Evolutionary conservation across 2,888 invertebrate genomes (phyloP).

Genomic region (Microplitis deprimator): DNA sequence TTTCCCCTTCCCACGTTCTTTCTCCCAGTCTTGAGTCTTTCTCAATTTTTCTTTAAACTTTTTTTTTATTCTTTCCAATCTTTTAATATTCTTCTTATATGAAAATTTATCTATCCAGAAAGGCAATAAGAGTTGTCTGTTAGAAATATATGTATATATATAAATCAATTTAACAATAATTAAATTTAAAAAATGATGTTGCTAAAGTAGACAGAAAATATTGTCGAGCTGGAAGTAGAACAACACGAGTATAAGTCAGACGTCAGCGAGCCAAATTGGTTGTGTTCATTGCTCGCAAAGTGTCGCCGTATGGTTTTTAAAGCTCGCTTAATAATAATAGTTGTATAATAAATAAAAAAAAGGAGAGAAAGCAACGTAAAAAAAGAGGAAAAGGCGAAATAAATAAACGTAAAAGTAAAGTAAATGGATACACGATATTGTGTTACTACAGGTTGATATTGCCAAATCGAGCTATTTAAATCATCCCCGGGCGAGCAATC

Average conservation of each 20-base stretch:
- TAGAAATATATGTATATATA: background rate
- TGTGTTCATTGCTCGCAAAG: constrained; percentile 49
- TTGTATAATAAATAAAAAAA: constrained; percentile 8
- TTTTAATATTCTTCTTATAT: constrained; percentile 7
- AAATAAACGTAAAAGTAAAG: constrained; percentile 11
- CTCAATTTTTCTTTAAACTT: background rate
- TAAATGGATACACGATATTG: constrained; percentile 33
- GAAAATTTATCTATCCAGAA: background rate
- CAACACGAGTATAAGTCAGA: constrained; percentile 47
- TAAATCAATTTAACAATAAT: background rate
- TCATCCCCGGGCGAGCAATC: constrained; percentile 49
- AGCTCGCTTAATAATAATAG: background rate
- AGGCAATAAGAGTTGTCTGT: background rate
- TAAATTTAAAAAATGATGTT: background rate
- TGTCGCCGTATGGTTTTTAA: constrained; percentile 36
- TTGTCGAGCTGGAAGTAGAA: constrained; percentile 17
- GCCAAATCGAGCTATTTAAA: constrained; percentile 57
- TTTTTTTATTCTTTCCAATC: background rate
- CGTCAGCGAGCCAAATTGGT: constrained; percentile 51
- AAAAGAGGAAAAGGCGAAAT: background rate
- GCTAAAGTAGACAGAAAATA: background rate
- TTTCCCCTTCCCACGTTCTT: background rate
- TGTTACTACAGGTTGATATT: constrained; percentile 48
- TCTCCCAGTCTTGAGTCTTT: background rate
- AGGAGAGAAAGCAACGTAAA: background rate